A percentile compares a stretch with the other conserved stretches of the same genome.
Conservation (phyloP, 2,113 vertebrate species). For the Perca fluviatilis region DNA sequence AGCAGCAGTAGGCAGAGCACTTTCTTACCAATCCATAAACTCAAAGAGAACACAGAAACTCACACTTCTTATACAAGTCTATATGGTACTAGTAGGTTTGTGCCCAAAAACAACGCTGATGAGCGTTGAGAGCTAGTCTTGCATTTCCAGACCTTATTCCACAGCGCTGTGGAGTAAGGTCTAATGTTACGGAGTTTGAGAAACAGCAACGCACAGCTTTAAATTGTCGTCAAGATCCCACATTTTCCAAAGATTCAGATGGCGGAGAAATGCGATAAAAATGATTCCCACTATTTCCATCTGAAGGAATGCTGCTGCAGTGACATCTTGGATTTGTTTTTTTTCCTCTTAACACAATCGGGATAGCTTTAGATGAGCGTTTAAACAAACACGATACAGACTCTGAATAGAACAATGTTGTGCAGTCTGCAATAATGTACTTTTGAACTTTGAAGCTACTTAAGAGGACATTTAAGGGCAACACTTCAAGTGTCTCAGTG, state of each 20-base stretch:
- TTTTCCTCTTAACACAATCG: background rate
- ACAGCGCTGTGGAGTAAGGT: no score
- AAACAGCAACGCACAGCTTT: background rate
- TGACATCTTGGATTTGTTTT: background rate
- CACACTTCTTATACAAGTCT: background rate
- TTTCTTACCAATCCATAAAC: background rate
- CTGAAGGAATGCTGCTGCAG: background rate
- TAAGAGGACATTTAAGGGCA: slow-evolving; percentile 23
- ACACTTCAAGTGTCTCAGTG: slow-evolving; percentile 2
- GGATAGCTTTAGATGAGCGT: background rate
- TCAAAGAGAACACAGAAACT: background rate
- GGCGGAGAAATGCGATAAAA: background rate
- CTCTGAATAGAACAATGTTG: background rate
- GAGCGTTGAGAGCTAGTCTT: background rate
- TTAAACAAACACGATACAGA: background rate
- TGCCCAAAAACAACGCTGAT: background rate
- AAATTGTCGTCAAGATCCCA: background rate
- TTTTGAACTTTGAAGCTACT: slow-evolving; percentile 35
- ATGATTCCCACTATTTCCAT: background rate
- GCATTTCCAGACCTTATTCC: no score
- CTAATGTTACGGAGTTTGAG: no score
- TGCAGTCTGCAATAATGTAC: background rate
- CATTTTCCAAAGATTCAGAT: background rate
- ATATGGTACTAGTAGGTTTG: no score
- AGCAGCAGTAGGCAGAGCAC: no score